phyloP scores from a whole-genome alignment of 53 echinoderm and acorn worm genomes.

The Holothuria scabra region DNA sequence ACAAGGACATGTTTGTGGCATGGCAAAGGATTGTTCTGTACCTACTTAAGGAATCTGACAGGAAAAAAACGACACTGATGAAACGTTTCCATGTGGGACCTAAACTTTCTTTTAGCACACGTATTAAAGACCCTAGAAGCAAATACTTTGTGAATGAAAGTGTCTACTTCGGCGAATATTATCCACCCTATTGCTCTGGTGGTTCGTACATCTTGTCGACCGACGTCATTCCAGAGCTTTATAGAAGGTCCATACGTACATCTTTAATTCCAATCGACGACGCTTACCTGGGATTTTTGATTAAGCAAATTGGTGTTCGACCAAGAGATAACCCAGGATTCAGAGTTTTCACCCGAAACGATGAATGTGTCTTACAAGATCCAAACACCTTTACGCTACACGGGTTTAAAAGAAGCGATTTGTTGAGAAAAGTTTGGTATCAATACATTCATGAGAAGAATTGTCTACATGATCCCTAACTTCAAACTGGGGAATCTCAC shows the following conservation, averaged over 20 bases:
- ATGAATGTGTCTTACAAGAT: conserved; percentile 69
- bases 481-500: too few species aligned
- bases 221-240: conserved; percentile 48
- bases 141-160: conserved; percentile 45
- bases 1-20: conserved; percentile 71
- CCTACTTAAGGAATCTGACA: conserved; percentile 5
- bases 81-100: conserved; percentile 47
- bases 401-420: conserved; percentile 65
- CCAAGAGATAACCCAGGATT: conserved; percentile 38
- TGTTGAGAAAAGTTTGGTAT: conserved; percentile 72
- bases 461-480: too few species aligned
- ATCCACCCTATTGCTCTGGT: conserved; percentile 62
- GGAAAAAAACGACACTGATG: not conserved
- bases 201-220: conserved; percentile 55
- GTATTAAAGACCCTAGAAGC: not conserved
- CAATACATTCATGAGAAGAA: not conserved
- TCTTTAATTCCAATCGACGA: conserved; percentile 60
- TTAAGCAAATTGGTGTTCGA: conserved; percentile 38
- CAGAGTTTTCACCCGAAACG: conserved; percentile 46
- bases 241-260: conserved; percentile 17
- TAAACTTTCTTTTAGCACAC: conserved; percentile 7
- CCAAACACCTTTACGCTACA: conserved; percentile 73
- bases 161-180: conserved; percentile 30
- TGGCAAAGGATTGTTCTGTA: conserved; percentile 35
- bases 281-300: conserved; percentile 55